A percentile compares a stretch with the other conserved stretches of the same genome.
phyloP scores from a whole-genome alignment of 2,797 vertebrate species.

The Vespertilio murinus region DNA sequence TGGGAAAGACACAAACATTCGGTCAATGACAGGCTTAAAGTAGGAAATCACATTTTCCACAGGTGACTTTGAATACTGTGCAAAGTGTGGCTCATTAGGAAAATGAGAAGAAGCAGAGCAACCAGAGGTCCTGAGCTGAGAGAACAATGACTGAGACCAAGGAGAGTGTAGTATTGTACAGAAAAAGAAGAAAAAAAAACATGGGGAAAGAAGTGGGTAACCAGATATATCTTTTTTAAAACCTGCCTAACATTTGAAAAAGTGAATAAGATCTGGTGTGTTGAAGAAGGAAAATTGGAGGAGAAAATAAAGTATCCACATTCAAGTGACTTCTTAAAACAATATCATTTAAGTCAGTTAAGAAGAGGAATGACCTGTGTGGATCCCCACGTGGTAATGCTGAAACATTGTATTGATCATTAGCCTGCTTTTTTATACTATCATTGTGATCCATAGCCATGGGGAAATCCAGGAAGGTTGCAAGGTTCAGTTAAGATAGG shows the following conservation, averaged over 20 bases:
- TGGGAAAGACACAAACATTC: neutral
- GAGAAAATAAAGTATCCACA: neutral
- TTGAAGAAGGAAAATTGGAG: neutral
- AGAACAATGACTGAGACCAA: neutral
- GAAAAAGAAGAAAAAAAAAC: neutral
- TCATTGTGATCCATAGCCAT: slow-evolving; percentile 46
- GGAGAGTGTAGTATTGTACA: rapidly evolving
- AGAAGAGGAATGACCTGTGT: neutral
- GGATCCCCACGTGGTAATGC: neutral
- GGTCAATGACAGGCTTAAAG: neutral
- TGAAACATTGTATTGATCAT: slow-evolving; percentile 13
- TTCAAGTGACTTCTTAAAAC: slow-evolving; percentile 6
- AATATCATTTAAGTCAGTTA: neutral
- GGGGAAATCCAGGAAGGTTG: slow-evolving; percentile 32
- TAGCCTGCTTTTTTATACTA: slow-evolving; percentile 7
- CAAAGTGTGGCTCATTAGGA: neutral
- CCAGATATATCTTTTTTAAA: neutral
- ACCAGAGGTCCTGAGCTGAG: neutral
- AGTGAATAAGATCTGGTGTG: neutral
- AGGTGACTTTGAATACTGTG: neutral
- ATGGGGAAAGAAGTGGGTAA: neutral
- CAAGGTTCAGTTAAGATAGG: slow-evolving; percentile 17
- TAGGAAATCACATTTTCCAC: neutral
- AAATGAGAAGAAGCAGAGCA: neutral
- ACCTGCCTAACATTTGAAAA: neutral